phyloP scores from a whole-genome alignment of 2,888 invertebrate genomes.

The Petrolisthes cinctipes region DNA sequence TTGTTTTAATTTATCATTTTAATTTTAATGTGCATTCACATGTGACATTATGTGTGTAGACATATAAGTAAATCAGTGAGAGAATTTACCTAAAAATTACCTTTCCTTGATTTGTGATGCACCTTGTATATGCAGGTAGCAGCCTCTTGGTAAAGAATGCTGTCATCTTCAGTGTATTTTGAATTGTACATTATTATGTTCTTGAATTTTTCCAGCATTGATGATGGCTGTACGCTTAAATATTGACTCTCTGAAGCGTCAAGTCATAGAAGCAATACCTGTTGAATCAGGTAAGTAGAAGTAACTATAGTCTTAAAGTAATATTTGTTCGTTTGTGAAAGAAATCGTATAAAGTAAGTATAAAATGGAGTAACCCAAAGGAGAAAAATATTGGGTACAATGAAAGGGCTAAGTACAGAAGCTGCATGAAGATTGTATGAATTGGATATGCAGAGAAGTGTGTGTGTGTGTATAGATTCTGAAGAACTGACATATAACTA shows the following conservation, averaged over 20 bases:
- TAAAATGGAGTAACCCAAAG: neutral
- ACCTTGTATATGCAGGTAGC: neutral
- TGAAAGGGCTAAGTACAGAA: no score
- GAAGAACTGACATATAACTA: no score
- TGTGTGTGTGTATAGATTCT: no score
- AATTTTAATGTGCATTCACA: no score
- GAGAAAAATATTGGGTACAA: no score
- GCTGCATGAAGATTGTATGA: no score
- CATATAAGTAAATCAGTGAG: no score
- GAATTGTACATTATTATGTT: neutral
- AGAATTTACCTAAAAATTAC: neutral
- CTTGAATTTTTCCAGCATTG: constrained; percentile 76
- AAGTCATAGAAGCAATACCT: constrained; percentile 87
- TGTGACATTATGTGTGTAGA: no score
- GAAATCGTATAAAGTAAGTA: neutral
- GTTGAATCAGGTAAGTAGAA: constrained; percentile 78
- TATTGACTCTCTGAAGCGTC: constrained; percentile 80
- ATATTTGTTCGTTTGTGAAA: neutral
- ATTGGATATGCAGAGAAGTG: no score
- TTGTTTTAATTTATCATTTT: no score
- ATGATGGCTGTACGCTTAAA: constrained; percentile 88
- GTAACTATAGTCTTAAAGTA: neutral
- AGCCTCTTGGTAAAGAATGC: no score
- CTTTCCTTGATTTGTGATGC: neutral
- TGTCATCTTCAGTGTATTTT: neutral